Evolutionary conservation across 2,888 invertebrate genomes (phyloP), one percentile per base, ranked within the genome.

Genomic region (Drosophila antonietae): DNA sequence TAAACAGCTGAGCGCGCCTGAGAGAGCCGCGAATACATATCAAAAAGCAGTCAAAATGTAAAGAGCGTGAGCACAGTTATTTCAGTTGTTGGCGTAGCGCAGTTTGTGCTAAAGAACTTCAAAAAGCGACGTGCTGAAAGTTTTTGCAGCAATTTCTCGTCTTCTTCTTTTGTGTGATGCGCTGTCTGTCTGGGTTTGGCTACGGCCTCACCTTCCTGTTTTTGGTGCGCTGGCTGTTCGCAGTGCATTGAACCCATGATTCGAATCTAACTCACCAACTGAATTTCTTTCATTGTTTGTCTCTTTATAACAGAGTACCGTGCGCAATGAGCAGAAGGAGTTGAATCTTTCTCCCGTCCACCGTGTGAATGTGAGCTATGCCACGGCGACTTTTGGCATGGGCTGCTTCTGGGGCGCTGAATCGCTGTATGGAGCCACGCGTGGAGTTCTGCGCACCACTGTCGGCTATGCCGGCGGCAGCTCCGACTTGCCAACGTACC

Each of bases 351-450:
- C 60, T 3, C 92, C 92, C 3, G 90, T 89, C 1, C 93, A 93
- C 68, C 75, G 86, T 44, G 43, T 92, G 55, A 83, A 91, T 55
- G 83, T 82, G 4, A 82, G 88, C 14, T 83, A 86, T 35, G 90
- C 92, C 39, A 92, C 91, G 8, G 98, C 97, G 7, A 97, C 97
- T 0, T 97, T 98, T 92, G 97, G 97, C 14, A 97, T 98, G 97
- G 97, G 97, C 15, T 98, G 98, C 92, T 98, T 98, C 93, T 98
- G 98, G 98, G 97, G 97, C 37, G 96, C 96, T 62, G 98, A 98
- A 91, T 96, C 96, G 1, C 93, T 97, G 62, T 98, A 96, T 91
- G 97, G 98, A 2, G 93, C 88, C 8, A 92, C 92, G 3, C 93
- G 91, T 28, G 96, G 96, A 23, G 96, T 99, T 23, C 93, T 98